A percentile compares a stretch with the other conserved stretches of the same genome.
phyloP scores from a whole-genome alignment of 1,140 invertebrate genomes.

The Neodiprion pinetum region DNA sequence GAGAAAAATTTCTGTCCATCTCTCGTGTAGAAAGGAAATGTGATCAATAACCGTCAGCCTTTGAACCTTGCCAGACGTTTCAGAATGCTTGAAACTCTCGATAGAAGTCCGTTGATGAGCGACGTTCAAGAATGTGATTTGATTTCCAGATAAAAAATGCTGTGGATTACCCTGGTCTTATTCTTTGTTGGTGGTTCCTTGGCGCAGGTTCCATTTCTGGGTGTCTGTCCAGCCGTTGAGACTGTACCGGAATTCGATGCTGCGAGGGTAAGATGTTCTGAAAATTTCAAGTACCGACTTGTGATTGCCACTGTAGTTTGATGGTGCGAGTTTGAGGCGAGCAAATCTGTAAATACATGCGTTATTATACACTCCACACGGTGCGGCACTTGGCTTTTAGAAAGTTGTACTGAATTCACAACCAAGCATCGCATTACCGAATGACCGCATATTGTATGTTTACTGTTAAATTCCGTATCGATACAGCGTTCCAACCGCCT shows the following conservation, averaged over 20 bases:
- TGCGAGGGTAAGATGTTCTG: conserved; percentile 58
- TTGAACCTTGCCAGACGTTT: no score
- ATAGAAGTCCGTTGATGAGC: no score
- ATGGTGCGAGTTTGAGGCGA: background rate
- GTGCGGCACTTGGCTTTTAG: conserved; percentile 24
- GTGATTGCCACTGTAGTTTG: conserved; percentile 3
- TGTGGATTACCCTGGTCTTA: conserved; percentile 26
- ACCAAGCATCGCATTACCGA: conserved; percentile 2
- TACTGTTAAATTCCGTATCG: conserved; percentile 1
- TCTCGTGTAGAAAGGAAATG: no score
- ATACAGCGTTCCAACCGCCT: no score
- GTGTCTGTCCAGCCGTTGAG: conserved; percentile 69
- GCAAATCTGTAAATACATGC: background rate
- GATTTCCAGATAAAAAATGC: conserved; percentile 11
- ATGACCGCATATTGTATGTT: background rate
- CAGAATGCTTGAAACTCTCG: no score
- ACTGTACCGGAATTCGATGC: conserved; percentile 68
- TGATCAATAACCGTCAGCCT: no score
- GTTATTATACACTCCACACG: background rate
- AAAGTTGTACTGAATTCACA: conserved; percentile 27
- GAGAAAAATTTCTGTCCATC: no score
- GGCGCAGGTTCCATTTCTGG: conserved; percentile 70
- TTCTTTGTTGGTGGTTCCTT: conserved; percentile 28
- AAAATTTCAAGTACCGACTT: conserved; percentile 6
- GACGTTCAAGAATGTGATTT: background rate